Evolutionary conservation across 2,888 invertebrate species (phyloP).

Genomic region (Polyommatus icarus): DNA sequence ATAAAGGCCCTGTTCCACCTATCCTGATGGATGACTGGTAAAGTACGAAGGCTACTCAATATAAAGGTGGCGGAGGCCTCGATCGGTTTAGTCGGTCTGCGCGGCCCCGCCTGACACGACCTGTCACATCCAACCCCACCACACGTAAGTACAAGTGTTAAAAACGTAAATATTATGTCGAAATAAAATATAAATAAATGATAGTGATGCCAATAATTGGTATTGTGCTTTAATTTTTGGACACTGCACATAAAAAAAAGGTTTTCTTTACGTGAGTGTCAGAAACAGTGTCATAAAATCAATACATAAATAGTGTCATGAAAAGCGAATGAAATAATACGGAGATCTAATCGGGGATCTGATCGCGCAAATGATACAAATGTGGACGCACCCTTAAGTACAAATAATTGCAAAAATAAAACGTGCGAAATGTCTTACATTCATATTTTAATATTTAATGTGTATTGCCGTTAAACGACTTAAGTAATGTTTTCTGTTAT

Average conservation of each 20-base stretch:
- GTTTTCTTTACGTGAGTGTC: too few species aligned
- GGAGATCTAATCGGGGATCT: too few species aligned
- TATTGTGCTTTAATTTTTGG: too few species aligned
- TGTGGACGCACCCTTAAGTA: too few species aligned
- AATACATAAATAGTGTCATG: too few species aligned
- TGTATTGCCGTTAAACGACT: background rate
- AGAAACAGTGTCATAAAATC: too few species aligned
- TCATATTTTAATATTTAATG: background rate
- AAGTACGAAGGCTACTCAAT: constrained; percentile 45
- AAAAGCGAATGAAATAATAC: too few species aligned
- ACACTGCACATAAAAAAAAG: too few species aligned
- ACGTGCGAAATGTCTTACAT: background rate
- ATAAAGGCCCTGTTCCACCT: background rate
- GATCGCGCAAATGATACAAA: too few species aligned
- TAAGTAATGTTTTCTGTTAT: background rate
- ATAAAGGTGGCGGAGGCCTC: constrained; percentile 67
- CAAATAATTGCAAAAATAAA: background rate
- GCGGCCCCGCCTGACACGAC: constrained; percentile 57
- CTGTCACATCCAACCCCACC: constrained; percentile 35
- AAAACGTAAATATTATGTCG: background rate
- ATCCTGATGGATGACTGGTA: background rate
- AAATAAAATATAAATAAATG: background rate
- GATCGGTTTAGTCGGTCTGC: constrained; percentile 69
- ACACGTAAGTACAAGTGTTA: background rate
- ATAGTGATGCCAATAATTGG: too few species aligned